Evolutionary conservation across 2,797 vertebrate genomes (phyloP).

Genomic region (Neosilurus hyrtlii): DNA sequence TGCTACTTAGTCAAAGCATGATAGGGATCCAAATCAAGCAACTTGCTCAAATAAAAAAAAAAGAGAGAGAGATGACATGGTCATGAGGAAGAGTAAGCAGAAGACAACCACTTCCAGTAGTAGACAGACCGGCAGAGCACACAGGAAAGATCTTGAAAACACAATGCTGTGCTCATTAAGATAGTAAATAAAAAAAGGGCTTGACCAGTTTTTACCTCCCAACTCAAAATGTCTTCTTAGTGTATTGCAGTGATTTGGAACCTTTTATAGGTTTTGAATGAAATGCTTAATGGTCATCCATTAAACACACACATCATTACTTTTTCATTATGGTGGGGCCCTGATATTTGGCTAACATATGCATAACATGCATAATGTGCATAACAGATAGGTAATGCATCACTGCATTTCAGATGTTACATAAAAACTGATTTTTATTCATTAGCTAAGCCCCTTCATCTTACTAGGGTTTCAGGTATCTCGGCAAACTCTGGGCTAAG

Average conservation of each 20-base stretch:
- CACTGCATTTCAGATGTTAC: background rate
- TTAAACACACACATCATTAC: slow-evolving; percentile 19
- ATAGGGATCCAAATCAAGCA: too few species aligned
- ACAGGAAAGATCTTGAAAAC: background rate
- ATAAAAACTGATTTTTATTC: background rate
- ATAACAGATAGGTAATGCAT: too few species aligned
- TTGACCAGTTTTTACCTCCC: slow-evolving; percentile 8
- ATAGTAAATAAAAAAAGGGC: slow-evolving; percentile 9
- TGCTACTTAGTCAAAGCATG: background rate
- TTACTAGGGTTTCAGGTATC: too few species aligned
- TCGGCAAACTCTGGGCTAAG: too few species aligned
- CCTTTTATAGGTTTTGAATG: slow-evolving; percentile 15
- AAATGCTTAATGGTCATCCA: slow-evolving; percentile 37
- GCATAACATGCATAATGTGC: too few species aligned
- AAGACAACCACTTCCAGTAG: background rate
- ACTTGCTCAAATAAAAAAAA: too few species aligned
- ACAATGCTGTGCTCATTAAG: slow-evolving; percentile 22
- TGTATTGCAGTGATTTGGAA: slow-evolving; percentile 35
- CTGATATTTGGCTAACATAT: too few species aligned
- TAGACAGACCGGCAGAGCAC: background rate
- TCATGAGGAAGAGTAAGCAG: too few species aligned
- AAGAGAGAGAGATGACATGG: too few species aligned
- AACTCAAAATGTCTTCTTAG: slow-evolving; percentile 3
- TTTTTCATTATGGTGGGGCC: slow-evolving; percentile 24
- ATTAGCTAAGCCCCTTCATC: too few species aligned